These are phyloP conservation scores for Drepana falcataria DNA, from an alignment of 2,888 invertebrate species.

Conservation along the genomic window DNA sequence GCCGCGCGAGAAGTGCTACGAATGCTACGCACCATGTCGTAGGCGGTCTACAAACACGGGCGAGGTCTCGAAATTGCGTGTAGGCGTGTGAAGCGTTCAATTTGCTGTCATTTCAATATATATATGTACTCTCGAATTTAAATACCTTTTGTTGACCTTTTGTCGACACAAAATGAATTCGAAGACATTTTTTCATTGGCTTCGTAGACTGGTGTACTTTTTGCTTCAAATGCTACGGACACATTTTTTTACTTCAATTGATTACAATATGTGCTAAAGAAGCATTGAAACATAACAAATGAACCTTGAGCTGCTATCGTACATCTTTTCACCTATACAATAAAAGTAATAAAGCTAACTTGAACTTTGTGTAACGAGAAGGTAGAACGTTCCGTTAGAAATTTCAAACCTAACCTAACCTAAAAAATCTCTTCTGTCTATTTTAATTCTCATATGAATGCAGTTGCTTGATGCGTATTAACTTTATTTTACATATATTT, in stretches of 20 bases:
- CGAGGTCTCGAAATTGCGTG: background rate
- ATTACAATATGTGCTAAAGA: background rate
- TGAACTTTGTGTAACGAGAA: too few relatives aligned
- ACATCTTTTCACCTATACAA: background rate
- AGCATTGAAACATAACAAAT: background rate
- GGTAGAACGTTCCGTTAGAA: too few relatives aligned
- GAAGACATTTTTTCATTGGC: too few relatives aligned
- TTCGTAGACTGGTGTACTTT: too few relatives aligned
- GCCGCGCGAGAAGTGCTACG: conserved; percentile 7
- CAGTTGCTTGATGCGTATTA: too few relatives aligned
- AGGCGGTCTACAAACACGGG: conserved; percentile 13
- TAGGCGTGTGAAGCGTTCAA: background rate
- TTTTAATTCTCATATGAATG: too few relatives aligned
- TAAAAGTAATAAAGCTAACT: too few relatives aligned
- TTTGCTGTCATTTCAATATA: background rate
- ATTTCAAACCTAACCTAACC: too few relatives aligned
- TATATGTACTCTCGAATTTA: background rate
- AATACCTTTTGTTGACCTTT: background rate
- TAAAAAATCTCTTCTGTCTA: too few relatives aligned
- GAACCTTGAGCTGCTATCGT: background rate
- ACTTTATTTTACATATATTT: too few relatives aligned
- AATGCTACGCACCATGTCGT: conserved; percentile 13
- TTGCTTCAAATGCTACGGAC: too few relatives aligned
- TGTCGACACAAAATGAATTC: background rate
- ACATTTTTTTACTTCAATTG: background rate